A percentile compares a stretch with the other conserved stretches of the same genome.
phyloP scores from a whole-genome alignment of 2,113 vertebrate genomes.

The Tragelaphus scriptus region DNA sequence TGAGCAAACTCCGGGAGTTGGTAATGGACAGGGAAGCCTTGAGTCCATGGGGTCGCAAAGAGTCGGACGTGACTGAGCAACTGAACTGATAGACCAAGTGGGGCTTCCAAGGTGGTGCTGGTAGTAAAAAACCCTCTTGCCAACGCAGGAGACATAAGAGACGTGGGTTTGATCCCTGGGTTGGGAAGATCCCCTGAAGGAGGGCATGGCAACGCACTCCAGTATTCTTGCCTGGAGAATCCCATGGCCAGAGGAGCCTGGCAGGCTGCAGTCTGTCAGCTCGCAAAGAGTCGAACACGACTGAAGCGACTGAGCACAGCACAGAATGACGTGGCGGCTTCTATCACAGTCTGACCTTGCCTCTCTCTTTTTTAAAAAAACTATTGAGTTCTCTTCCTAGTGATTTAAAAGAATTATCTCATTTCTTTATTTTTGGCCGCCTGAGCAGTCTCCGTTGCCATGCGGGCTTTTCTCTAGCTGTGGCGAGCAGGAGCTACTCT shows the following conservation, averaged over 20 bases:
- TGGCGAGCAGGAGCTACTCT: not conserved
- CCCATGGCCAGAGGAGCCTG: not conserved
- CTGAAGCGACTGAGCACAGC: not conserved
- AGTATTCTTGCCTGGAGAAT: not conserved
- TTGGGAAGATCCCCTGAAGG: not conserved
- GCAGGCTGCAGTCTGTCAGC: rapidly evolving
- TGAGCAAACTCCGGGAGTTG: not conserved
- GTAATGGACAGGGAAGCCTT: not conserved
- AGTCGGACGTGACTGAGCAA: not conserved
- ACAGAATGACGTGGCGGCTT: not conserved
- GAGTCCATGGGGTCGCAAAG: not conserved
- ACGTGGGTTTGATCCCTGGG: not conserved
- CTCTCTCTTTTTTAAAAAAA: not conserved
- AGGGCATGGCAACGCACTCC: not conserved
- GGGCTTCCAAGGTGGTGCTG: not conserved
- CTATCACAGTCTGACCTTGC: not conserved
- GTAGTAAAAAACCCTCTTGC: not conserved
- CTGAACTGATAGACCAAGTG: not conserved
- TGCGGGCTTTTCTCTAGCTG: not conserved
- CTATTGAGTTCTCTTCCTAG: not conserved
- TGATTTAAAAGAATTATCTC: not conserved
- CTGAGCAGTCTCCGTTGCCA: not conserved
- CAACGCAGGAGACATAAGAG: not conserved
- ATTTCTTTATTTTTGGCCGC: not conserved
- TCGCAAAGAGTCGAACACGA: not conserved